A percentile compares a stretch with the other conserved stretches of the same genome.
Conservation (phyloP, 1,140 invertebrate genomes). For the Lanistes nyassanus region DNA sequence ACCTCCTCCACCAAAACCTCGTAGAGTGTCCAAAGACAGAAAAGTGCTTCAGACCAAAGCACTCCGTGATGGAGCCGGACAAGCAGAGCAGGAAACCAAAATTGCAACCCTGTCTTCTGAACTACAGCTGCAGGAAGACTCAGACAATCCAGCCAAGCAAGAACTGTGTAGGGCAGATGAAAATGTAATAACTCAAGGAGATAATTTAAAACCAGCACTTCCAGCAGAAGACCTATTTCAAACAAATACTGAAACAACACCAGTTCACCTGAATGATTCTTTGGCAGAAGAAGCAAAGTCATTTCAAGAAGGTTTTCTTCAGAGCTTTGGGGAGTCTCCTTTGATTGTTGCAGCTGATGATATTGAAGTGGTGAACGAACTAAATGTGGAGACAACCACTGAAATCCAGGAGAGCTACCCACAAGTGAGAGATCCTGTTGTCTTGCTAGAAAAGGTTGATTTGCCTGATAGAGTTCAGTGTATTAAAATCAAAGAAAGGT, state of each 20-base stretch:
- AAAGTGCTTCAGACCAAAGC: background rate
- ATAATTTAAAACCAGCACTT: background rate
- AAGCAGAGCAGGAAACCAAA: background rate
- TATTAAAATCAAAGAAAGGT: background rate
- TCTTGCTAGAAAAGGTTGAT: conserved; percentile 18
- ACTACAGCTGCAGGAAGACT: background rate
- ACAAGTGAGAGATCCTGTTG: conserved; percentile 9
- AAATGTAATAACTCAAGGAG: background rate
- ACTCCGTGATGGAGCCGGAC: background rate
- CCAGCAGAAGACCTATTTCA: background rate
- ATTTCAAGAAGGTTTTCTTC: no score
- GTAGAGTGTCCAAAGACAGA: background rate
- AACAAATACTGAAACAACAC: background rate
- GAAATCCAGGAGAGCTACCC: conserved; percentile 1
- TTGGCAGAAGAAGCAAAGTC: background rate
- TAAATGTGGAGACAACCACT: conserved; percentile 3
- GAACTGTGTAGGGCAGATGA: background rate
- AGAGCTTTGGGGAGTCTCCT: background rate
- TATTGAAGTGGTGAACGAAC: conserved; percentile 3
- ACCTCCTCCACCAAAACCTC: background rate
- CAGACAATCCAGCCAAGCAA: background rate
- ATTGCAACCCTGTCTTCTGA: background rate
- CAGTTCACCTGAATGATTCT: background rate
- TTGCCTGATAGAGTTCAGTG: background rate
- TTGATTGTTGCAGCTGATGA: background rate